These are phyloP conservation scores for Parazoanthus darwini DNA, from an alignment of 92 coral and sea anemone genomes.

Conservation along the genomic window DNA sequence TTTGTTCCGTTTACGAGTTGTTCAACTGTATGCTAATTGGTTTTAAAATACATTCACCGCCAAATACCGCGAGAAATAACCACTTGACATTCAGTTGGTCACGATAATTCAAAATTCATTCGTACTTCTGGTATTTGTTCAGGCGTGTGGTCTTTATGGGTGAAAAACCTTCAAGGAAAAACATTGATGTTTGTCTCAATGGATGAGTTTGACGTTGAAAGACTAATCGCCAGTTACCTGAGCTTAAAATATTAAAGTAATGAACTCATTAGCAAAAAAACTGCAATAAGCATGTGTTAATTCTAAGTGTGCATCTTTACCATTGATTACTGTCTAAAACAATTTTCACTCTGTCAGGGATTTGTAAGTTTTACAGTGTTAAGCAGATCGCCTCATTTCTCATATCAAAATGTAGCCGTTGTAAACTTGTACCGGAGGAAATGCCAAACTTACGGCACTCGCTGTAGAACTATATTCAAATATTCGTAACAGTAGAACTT, in stretches of 20 bases:
- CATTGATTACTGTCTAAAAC: background rate
- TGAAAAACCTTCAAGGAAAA: background rate
- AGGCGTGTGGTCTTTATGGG: background rate
- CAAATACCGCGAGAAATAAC: background rate
- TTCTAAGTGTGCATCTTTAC: background rate
- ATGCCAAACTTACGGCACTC: background rate
- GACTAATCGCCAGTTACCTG: background rate
- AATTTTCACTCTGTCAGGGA: background rate
- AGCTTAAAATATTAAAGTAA: background rate
- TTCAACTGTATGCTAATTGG: too few species aligned
- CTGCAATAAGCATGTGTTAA: too few species aligned
- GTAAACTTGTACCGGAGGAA: too few species aligned
- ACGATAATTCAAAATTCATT: background rate
- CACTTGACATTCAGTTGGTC: background rate
- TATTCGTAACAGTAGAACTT: background rate
- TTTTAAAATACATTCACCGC: too few species aligned
- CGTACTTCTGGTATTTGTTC: background rate
- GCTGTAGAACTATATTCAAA: background rate
- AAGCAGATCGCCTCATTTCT: too few species aligned
- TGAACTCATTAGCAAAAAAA: background rate
- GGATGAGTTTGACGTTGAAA: background rate
- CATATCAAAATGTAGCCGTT: too few species aligned
- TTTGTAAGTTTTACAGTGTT: background rate
- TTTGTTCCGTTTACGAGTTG: too few species aligned
- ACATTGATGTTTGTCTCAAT: background rate